phyloP scores from a whole-genome alignment of 2,113 vertebrate genomes.

The Chroicocephalus ridibundus region DNA sequence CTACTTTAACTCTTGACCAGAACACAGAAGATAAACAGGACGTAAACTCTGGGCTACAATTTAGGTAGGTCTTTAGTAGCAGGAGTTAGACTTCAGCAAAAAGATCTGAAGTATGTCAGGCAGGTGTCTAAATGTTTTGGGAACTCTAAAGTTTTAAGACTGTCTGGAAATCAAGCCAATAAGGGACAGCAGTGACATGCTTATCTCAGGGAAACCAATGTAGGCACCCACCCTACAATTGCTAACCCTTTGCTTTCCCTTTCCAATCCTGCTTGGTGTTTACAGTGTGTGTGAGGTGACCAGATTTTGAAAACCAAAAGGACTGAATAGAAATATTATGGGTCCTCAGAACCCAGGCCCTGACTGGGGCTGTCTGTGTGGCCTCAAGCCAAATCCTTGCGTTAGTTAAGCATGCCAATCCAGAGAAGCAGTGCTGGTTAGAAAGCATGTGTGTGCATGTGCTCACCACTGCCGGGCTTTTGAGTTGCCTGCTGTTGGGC shows the following conservation, averaged over 20 bases:
- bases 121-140: background rate
- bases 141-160: background rate
- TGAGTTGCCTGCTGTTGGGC: background rate
- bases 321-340: background rate
- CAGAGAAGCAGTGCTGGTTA: background rate
- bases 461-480: background rate
- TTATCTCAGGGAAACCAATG: background rate
- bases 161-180: background rate
- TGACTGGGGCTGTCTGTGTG: accelerated
- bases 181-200: background rate
- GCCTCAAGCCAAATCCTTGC: background rate
- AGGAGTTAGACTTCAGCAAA: background rate
- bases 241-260: background rate
- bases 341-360: background rate
- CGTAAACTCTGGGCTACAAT: background rate
- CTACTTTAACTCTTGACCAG: background rate
- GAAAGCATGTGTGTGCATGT: background rate
- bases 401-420: background rate
- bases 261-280: background rate
- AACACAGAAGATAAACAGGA: background rate
- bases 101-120: background rate
- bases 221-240: background rate
- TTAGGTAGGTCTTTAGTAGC: background rate
- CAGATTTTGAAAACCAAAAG: background rate
- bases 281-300: background rate